Evolutionary conservation across 2,888 invertebrate genomes (phyloP), one percentile per base, ranked within the genome.

Genomic region (Agrochola circellaris): DNA sequence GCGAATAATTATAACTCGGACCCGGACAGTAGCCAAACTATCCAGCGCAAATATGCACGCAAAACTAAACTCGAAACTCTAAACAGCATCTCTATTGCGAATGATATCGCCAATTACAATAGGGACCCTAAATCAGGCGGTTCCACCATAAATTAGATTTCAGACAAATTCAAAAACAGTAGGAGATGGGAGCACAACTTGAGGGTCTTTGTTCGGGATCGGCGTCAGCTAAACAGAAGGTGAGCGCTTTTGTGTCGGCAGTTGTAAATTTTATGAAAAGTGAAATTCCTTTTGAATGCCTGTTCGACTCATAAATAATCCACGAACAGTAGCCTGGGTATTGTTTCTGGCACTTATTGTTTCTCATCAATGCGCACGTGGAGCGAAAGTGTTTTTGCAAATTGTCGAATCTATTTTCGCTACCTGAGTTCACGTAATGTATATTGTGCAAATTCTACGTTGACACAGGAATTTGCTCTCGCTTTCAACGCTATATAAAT

Each of bases 221-320:
- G 94, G 94, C 94, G 95, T 95, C 95, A 95, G 95, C 96, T 94
- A 96, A 96, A 96, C 96, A 96, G 96, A 96, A 96, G 96, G 96
- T 96, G 96, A 94, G 93, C 91, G 92, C 94, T 93, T 94, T 96
- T 96, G 96, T 96, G 93, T 92, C 88, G 88, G 89, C 90, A 95
- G 96, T 96, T 96, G 96, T 96, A 96, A 96, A 96, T 96, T 96
- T 96, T 95, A 95, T 96, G 96, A 96, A 96, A 96, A 96, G 96
- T 96, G 96, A 96, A 96, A 96, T 96, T 96, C 96, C 96, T 96
- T 95, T 95, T 95, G 96, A 96, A 96, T 93, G 92, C 95, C 94
- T 92, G 91, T 94, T 94, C 93, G 93, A 90, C 92, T 94, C 95
- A 96, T 96, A 96, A 96, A 96, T 96, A 95, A 96, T 94, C 90